Evolutionary conservation across 2,797 vertebrate genomes (phyloP).

Genomic region (Platalea minor): DNA sequence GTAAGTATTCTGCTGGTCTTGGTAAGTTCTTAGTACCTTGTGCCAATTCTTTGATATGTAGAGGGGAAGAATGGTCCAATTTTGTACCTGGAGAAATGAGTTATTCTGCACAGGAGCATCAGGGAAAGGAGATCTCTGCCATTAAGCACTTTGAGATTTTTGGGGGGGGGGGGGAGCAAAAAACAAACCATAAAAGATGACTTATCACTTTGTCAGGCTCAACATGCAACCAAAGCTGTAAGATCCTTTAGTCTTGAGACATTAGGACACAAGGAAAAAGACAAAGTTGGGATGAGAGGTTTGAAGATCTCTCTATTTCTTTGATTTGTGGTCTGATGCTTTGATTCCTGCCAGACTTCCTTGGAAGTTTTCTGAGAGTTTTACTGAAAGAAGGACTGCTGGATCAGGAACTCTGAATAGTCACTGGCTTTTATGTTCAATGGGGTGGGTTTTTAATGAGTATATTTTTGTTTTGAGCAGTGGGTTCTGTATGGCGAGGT

Average conservation of each 20-base stretch:
- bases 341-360: neutral
- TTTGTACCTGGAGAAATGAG: neutral
- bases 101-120: neutral
- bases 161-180: too few relatives aligned
- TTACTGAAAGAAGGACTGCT: neutral
- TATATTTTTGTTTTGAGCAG: neutral
- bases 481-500: neutral
- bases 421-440: neutral
- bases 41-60: neutral
- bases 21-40: neutral
- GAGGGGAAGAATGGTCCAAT: neutral
- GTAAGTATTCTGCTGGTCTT: slow-evolving; percentile 72
- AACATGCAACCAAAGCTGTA: neutral
- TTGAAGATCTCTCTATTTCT: neutral
- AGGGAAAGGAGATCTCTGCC: neutral
- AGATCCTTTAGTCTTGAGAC: neutral
- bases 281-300: neutral
- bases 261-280: neutral
- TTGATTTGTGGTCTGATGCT: neutral
- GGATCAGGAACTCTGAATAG: neutral
- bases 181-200: neutral
- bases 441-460: neutral
- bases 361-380: neutral
- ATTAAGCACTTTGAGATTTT: neutral
- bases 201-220: neutral